Evolutionary conservation across 2,888 invertebrate species (phyloP).

Genomic region (Hartigia nigra): DNA sequence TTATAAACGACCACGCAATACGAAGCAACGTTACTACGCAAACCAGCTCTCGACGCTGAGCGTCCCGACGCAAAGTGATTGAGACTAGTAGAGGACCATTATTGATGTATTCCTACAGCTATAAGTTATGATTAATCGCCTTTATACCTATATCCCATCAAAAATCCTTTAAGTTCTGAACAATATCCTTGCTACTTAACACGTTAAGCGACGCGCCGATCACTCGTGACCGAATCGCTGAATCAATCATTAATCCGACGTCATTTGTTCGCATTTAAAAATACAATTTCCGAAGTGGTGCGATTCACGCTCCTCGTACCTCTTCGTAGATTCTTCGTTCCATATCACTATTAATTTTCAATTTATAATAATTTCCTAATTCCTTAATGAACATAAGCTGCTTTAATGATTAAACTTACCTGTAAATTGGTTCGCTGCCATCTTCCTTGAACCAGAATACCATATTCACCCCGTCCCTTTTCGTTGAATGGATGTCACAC

Average conservation of each 20-base stretch:
- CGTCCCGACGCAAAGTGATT: not conserved
- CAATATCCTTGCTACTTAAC: not conserved
- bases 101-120: no score
- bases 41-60: not conserved
- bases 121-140: no score
- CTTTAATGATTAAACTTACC: conserved; percentile 68
- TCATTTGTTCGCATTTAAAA: not conserved
- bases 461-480: conserved; percentile 87
- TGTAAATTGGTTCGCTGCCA: conserved; percentile 85
- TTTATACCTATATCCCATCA: not conserved
- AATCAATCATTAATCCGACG: not conserved
- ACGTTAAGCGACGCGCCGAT: no score
- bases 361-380: not conserved
- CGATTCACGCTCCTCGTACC: not conserved
- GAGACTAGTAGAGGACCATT: not conserved
- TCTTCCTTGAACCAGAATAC: conserved; percentile 91
- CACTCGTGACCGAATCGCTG: no score
- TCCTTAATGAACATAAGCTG: not conserved
- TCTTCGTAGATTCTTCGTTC: not conserved
- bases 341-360: not conserved
- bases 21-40: not conserved
- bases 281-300: not conserved
- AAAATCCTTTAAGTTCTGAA: not conserved
- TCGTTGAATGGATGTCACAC: conserved; percentile 85
- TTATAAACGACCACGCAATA: not conserved